Base-by-base conservation (phyloP, 2,797 vertebrate species). In the Sebastiscus tertius region DNA sequence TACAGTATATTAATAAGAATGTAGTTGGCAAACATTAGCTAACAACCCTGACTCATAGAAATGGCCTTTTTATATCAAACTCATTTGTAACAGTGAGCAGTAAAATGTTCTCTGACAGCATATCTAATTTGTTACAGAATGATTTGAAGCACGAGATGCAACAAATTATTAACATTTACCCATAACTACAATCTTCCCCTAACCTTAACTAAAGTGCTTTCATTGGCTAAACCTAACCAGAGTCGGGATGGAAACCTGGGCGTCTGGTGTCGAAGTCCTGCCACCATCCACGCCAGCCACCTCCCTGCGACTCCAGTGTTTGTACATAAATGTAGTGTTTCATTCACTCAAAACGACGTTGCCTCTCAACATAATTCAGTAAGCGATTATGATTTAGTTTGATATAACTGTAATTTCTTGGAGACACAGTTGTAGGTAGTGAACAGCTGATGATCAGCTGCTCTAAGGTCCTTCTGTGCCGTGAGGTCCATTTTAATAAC, bases 221-320 rank as follows among this genome's bases (percentile, higher is more conserved):
- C 49, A 20, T 52, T 52, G 49, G 18, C 49, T 52, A 52, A n/a
- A 52, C 20, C 18, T 52, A 52, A 49, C 42, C 42, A 49, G 42
- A 49, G 16, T 8, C 42, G 6, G 39, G 39, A 42, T 42, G 14
- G 39, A 42, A 16, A 16, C 39, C 39, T 42, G 39, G 39, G 39
- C 39, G 0, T 42, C 39, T 42, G 39, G 0, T 42, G 39, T 42
- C 0, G 14, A 16, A 42, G 16, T 46, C 0, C 16, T 46, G 14
- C 42, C 42, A 0, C 42, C 42, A 46, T 46, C 42, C 42, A 46
- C 42, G 18, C 42, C 2, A 46, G 16, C 6, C 6, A 6, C 14
- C 42, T 46, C 42, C 42, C 42, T 46, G 42, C 5, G 6, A 46
- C 1, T 8, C 42, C 42, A 49, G 46, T 49, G 46, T 49, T 42